Evolutionary conservation across 1,140 invertebrate genomes (phyloP).

Genomic region (Pachypeltis micranthus): DNA sequence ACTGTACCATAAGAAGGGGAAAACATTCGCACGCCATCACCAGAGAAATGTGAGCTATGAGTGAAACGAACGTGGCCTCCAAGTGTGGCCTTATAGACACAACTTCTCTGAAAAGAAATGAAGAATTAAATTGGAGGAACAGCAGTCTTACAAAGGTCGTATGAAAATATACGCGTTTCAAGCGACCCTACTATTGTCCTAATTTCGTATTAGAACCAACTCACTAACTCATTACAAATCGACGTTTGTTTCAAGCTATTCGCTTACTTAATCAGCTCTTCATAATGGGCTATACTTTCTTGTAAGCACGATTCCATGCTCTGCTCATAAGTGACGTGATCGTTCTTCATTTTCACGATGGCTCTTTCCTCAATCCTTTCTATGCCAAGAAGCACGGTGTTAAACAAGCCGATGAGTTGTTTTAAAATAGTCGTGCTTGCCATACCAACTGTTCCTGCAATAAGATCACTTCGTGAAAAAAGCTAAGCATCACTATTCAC

Average conservation of each 20-base stretch:
- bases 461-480: too few relatives aligned
- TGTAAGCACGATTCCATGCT: background rate
- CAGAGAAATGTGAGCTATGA: background rate
- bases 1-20: too few relatives aligned
- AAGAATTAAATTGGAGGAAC: background rate
- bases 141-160: background rate
- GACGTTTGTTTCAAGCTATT: too few relatives aligned
- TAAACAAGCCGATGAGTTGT: background rate
- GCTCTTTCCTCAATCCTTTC: background rate
- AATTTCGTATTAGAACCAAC: background rate
- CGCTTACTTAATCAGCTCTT: background rate
- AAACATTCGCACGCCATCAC: too few relatives aligned
- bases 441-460: background rate
- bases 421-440: background rate
- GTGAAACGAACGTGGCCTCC: background rate
- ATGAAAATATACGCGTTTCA: background rate
- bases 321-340: background rate
- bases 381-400: background rate
- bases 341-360: background rate
- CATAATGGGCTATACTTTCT: background rate
- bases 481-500: too few relatives aligned
- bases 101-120: background rate
- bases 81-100: background rate
- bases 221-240: background rate
- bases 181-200: background rate